These are phyloP conservation scores for Rhinoraja longicauda DNA, from an alignment of 2,797 vertebrate genomes.

Conservation along the genomic window DNA sequence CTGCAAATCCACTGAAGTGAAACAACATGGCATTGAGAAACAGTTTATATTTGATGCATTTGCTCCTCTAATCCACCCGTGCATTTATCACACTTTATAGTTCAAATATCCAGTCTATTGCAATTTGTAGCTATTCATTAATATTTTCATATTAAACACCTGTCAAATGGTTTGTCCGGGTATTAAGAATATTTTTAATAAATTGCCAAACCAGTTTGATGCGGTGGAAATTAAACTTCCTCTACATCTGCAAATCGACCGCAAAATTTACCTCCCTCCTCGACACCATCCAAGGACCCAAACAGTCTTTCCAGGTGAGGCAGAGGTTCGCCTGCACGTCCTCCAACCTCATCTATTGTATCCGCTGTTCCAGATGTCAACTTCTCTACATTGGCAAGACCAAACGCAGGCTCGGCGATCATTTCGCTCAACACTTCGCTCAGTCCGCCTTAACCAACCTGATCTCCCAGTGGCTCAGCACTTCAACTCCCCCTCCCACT, in stretches of 20 bases:
- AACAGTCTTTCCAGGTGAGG: no score
- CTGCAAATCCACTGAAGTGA: background rate
- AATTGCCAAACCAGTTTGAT: background rate
- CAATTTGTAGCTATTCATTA: background rate
- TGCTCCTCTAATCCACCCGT: background rate
- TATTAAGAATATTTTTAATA: background rate
- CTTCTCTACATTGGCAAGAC: no score
- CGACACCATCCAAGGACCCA: no score
- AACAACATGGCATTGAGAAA: background rate
- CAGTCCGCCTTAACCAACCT: no score
- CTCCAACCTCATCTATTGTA: no score
- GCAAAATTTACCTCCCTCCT: no score
- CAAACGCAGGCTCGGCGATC: no score
- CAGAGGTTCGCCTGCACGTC: no score
- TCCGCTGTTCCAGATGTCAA: no score
- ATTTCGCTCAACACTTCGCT: no score
- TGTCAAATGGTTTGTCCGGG: background rate
- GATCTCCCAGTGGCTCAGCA: no score
- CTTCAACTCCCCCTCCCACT: no score
- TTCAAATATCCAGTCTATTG: background rate
- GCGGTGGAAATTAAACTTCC: background rate
- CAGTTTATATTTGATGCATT: background rate
- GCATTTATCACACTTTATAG: background rate
- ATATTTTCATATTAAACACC: background rate
- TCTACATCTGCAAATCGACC: background rate